A percentile compares a stretch with the other conserved stretches of the same genome.
Evolutionary conservation across 2,113 vertebrate species (phyloP).

Genomic region (Herpailurus yagouaroundi): DNA sequence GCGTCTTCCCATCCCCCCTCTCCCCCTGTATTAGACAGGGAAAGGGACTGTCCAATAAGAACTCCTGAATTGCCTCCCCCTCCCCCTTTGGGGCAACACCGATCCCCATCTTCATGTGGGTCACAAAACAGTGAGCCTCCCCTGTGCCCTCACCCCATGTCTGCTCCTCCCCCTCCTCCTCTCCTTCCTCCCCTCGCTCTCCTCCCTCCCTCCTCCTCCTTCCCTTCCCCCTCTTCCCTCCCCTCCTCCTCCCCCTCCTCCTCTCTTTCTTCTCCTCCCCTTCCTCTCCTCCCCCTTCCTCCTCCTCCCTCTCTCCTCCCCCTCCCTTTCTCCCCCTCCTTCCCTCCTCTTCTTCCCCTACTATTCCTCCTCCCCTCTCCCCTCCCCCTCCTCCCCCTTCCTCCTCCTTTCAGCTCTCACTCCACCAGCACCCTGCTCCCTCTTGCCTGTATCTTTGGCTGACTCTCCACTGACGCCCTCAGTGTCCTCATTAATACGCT

Average conservation of each 20-base stretch:
- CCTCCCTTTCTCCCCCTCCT: neutral
- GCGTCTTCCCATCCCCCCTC: neutral
- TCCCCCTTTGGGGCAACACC: neutral
- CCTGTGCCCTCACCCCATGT: neutral
- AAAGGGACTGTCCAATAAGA: neutral
- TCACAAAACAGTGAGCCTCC: neutral
- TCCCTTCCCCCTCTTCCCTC: neutral
- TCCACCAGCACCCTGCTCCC: neutral
- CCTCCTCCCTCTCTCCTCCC: too few species aligned
- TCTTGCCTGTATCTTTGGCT: neutral
- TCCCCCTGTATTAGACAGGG: neutral
- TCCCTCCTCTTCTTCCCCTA: neutral
- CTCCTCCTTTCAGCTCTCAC: neutral
- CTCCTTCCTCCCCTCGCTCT: neutral
- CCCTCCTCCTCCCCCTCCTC: too few species aligned
- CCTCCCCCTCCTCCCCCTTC: too few species aligned
- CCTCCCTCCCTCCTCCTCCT: too few species aligned
- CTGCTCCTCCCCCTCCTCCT: neutral
- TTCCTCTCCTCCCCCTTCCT: too few species aligned
- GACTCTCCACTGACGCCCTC: neutral
- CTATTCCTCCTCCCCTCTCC: too few species aligned
- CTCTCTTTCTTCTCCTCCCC: too few species aligned
- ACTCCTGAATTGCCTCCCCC: neutral
- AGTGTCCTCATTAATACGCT: neutral
- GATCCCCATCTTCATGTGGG: neutral